Evolutionary conservation across 2,113 vertebrate genomes (phyloP), one percentile per base, ranked within the genome.

Genomic region (Pluvialis apricaria): DNA sequence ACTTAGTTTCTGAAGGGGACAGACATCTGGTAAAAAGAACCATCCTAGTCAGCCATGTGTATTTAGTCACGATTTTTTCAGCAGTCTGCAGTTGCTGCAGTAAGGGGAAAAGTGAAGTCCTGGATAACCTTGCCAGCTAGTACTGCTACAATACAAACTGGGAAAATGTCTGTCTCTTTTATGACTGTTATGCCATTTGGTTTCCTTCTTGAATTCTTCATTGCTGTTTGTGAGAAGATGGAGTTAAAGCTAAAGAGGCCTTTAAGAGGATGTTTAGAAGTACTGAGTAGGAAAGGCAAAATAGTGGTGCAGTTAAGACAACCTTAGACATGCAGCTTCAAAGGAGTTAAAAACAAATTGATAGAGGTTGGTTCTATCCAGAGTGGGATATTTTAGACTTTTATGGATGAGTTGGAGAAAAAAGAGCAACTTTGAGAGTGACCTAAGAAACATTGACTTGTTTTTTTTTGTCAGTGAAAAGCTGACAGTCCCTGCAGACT

Each of bases 401-500:
- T 91, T 70, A 28, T 73, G 60, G 66, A 77, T 32, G 51, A 92
- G 45, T 0, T 90, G 54, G 44, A 34, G 58, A 17, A 66, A 81
- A 87, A 72, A 91, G 57, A 95, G 21, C 40, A 72, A 60, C 58
- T 90, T 76, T 73, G 70, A 91, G 54, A 49, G 45, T 93, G 92
- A 93, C 61, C 78, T 85, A 28, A 95, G 84, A 93, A 92, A 72
- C 45, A 26, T 3, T n/a, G 54, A 21, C 31, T 76, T 47, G 15
- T 17, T 61, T 0, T 86, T 0, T 86, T 85, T 81, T 92, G 80
- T 91, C 40, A 57, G 4, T 75, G 82, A 79, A 82, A 85, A 95
- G 47, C 87, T 94, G 82, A 73, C 58, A 82, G 62, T 94, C 94
- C 71, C 87, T 92, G 87, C 62, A 85, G 90, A 71, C 66, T 73